Evolutionary conservation across 2,888 invertebrate genomes (phyloP), one percentile per base, ranked within the genome.

Genomic region (Callinectes sapidus): DNA sequence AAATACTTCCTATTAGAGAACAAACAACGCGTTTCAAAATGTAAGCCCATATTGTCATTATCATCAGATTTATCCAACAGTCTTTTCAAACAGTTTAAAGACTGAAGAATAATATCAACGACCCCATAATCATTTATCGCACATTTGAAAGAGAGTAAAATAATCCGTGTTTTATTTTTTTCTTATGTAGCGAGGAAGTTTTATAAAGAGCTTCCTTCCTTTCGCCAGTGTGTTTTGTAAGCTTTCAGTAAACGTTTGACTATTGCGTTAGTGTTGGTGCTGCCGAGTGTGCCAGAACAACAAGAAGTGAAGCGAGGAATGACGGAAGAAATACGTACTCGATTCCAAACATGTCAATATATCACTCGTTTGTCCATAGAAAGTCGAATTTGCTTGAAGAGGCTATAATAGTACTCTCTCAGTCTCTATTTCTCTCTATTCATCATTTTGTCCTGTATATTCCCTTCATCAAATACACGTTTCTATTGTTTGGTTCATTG

Each of bases 381-480:
- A n/a, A n/a, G 28, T 28, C 6, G 87, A 87, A 35, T 18, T 13
- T 87, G 42, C 28, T 13, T 14, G 16, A 23, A 61, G 61, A 23
- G 61, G 61, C 0, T 61, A 61, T 8, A 23, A 3, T 6, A 61
- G 10, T n/a, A n/a, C n/a, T n/a, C 71, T 71, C 28, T 71, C n/a
- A 32, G 2, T 87, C 87, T 87, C 55, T 87, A 54, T n/a, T 87
- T 23, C n/a, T 87, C 48, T 55, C 54, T 87, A 28, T 87, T 16
- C 42, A 14, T 87, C 18, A 3, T 48, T n/a, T 55, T 10, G 5
- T 13, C 16, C 39, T 35, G 2, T 23, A 2, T 2, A 18, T 39
- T 42, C 35, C 86, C 39, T n/a, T 18, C 61, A 14, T n/a, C n/a
- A n/a, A n/a, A n/a, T n/a, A n/a, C n/a, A n/a, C n/a, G n/a, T n/a